phyloP scores from a whole-genome alignment of 2,888 invertebrate species.

The Sepioteuthis lessoniana region DNA sequence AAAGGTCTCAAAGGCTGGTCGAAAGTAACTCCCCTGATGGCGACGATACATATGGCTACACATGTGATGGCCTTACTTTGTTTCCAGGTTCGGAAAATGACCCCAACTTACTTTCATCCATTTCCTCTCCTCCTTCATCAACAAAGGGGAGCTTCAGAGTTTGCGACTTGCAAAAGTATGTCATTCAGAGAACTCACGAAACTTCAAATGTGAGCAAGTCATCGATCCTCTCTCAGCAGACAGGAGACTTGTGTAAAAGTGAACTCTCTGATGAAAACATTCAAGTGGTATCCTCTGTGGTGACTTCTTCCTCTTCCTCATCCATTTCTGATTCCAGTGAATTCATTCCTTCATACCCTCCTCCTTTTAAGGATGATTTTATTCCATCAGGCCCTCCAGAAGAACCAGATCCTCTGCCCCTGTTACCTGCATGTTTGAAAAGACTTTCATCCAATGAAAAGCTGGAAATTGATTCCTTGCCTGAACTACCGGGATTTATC shows the following conservation, averaged over 20 bases:
- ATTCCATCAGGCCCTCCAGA: slow-evolving; percentile 20
- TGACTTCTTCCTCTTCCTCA: background rate
- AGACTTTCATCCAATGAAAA: slow-evolving; percentile 34
- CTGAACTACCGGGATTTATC: background rate
- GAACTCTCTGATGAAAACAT: slow-evolving; percentile 21
- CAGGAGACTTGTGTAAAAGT: background rate
- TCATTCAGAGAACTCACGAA: slow-evolving; percentile 46
- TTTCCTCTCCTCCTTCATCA: background rate
- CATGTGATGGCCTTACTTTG: slow-evolving; percentile 46
- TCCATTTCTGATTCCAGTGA: slow-evolving; percentile 13
- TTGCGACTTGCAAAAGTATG: slow-evolving; percentile 45
- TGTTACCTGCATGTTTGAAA: background rate
- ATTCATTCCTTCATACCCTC: slow-evolving; percentile 15
- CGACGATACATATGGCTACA: slow-evolving; percentile 39
- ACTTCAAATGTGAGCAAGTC: background rate
- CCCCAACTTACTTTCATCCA: background rate
- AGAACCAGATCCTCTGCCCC: background rate
- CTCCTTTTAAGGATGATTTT: slow-evolving; percentile 25
- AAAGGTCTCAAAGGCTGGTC: slow-evolving; percentile 5
- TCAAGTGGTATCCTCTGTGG: slow-evolving; percentile 25
- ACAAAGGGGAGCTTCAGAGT: slow-evolving; percentile 39
- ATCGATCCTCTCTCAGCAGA: background rate
- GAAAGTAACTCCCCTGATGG: slow-evolving; percentile 5
- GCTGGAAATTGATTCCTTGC: slow-evolving; percentile 40
- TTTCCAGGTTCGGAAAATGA: slow-evolving; percentile 20